These are phyloP conservation scores for Drosophila carrolli DNA, from an alignment of 1,140 invertebrate genomes.

Conservation along the genomic window DNA sequence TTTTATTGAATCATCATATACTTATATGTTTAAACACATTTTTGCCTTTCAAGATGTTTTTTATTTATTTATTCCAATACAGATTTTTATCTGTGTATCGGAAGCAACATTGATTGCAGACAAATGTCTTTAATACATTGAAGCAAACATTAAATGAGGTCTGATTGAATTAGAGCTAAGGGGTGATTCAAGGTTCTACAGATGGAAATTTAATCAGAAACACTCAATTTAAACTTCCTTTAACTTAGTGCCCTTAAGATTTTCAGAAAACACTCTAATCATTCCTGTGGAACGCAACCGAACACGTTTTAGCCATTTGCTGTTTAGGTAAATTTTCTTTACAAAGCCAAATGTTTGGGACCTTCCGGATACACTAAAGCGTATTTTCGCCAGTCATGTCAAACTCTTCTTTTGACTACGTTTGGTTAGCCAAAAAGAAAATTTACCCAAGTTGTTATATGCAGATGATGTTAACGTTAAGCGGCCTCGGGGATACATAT, in stretches of 20 bases:
- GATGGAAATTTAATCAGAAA: slow-evolving; percentile 30
- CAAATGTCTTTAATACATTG: slow-evolving; percentile 23
- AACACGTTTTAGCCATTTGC: slow-evolving; percentile 31
- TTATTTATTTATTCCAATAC: background rate
- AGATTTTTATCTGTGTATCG: slow-evolving; percentile 7
- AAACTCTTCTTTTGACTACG: slow-evolving; percentile 32
- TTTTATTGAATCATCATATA: no score
- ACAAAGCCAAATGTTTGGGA: slow-evolving; percentile 12
- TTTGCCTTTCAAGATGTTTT: no score
- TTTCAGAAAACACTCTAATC: slow-evolving; percentile 25
- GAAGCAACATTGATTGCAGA: slow-evolving; percentile 28
- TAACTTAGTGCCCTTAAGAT: slow-evolving; percentile 13
- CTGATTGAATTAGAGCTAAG: slow-evolving; percentile 42
- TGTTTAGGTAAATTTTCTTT: slow-evolving; percentile 12
- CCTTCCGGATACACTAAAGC: slow-evolving; percentile 20
- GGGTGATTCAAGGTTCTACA: slow-evolving; percentile 19
- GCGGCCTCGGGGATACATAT: slow-evolving; percentile 62
- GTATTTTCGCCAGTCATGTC: slow-evolving; percentile 23
- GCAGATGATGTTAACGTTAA: slow-evolving; percentile 69
- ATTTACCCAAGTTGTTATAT: slow-evolving; percentile 31
- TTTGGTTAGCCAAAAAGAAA: slow-evolving; percentile 30
- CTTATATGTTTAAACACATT: no score
- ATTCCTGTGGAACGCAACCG: slow-evolving; percentile 20
- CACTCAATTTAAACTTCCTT: slow-evolving; percentile 6
- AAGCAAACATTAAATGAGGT: slow-evolving; percentile 41